Evolutionary conservation across 2,888 invertebrate genomes (phyloP).

Genomic region (Priocnemis perturbator): DNA sequence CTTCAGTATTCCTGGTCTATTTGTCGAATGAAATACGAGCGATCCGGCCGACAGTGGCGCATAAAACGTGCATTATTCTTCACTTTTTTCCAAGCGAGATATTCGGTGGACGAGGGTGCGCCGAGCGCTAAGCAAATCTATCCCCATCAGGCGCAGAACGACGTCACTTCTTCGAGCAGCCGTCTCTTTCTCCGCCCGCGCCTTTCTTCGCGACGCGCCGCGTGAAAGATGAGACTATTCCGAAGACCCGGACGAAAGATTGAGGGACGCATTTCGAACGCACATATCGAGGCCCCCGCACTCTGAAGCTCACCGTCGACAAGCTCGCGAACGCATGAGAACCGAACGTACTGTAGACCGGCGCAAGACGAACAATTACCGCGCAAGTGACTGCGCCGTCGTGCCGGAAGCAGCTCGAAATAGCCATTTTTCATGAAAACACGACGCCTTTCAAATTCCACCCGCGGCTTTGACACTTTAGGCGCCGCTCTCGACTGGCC

Average conservation of each 20-base stretch:
- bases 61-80: constrained; percentile 60
- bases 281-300: constrained; percentile 4
- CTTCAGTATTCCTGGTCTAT: constrained; percentile 42
- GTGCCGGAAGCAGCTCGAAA: no score
- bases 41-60: constrained; percentile 36
- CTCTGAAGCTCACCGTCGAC: no score
- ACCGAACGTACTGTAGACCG: no score
- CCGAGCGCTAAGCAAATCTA: constrained; percentile 54
- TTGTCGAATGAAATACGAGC: constrained; percentile 53
- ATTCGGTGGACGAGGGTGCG: constrained; percentile 28
- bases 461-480: no score
- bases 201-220: constrained; percentile 4
- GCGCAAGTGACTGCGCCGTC: no score
- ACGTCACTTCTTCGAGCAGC: constrained; percentile 33
- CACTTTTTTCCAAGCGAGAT: constrained; percentile 46
- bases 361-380: no score
- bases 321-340: no score
- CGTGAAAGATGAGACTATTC: constrained; percentile 28
- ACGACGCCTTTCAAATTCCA: no score
- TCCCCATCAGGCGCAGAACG: constrained; percentile 56
- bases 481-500: no score
- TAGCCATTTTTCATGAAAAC: no score
- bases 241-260: constrained; percentile 12
- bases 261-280: constrained; percentile 16
- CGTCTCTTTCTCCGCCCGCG: constrained; percentile 1